Base-by-base conservation (phyloP, 2,888 invertebrate species). In the Plemyria rubiginata region DNA sequence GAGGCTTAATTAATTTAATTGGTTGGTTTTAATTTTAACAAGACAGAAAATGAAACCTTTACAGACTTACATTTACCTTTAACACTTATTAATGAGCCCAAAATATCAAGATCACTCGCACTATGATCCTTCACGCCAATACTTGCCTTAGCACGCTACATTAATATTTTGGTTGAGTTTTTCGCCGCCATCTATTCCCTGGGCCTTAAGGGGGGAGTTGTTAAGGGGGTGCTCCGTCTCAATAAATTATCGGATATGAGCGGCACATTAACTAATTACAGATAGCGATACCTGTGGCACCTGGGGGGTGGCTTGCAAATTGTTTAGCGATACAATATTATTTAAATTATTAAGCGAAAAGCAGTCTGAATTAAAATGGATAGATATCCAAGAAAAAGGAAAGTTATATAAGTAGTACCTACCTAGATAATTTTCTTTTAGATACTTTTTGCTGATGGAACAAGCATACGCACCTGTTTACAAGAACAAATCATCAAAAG, bases 151-250 rank as follows among this genome's bases (percentile, higher is more conserved):
- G 87, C 80, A 81, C 77, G 81, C 77, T 86, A 89, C 88, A 91
- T 92, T 92, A 92, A 92, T 92, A 92, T 92, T 92, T 90, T 84
- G 91, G 89, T 88, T 86, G 88, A 90, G 90, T 92, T 92, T 92
- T 92, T 92, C 92, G 82, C 88, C 90, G 84, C 85, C 87, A 74
- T 73, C 86, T 87, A 92, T 91, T 90, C 92, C 92, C 92, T 74
- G 75, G 76, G 77, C 70, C 68, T 70, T 73, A 75, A 71, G 74
- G 78, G 79, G 79, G 79, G 71, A 62, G 70, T 75, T 77, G 74
- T 78, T 79, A 79, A 72, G 74, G 74, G 78, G 81, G 82, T 84
- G 83, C 90, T 92, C 89, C 80, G 90, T 92, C 92, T 92, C 91
- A 92, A 92, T 92, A 90, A 91, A 91, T 92, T 92, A 92, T 84